These are phyloP conservation scores for Aurelia sp. DNA, from an alignment of 30 jellyfish, hydroid and myxozoan genomes.

Conservation along the genomic window DNA sequence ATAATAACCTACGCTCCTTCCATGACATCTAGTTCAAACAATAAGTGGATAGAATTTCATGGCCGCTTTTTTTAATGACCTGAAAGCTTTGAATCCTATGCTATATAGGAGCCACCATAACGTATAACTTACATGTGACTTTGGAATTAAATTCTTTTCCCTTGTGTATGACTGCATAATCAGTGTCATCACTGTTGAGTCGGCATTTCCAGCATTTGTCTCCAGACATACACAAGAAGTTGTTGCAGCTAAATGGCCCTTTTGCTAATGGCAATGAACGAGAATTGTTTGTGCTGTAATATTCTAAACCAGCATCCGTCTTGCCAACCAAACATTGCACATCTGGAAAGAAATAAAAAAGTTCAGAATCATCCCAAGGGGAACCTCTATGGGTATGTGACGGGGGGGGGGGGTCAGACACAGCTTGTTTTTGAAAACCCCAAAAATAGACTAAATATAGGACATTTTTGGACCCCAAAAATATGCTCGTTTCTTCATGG, in stretches of 20 bases:
- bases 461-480: no score
- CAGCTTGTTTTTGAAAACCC: no score
- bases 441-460: no score
- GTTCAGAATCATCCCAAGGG: not conserved
- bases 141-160: slow-evolving; percentile 22
- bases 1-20: no score
- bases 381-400: no score
- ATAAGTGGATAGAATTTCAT: no score
- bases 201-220: slow-evolving; percentile 53
- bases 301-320: slow-evolving; percentile 28
- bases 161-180: slow-evolving; percentile 5
- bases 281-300: slow-evolving; percentile 27
- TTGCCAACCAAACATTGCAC: slow-evolving; percentile 40
- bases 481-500: no score
- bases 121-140: slow-evolving; percentile 35
- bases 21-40: no score
- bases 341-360: slow-evolving; percentile 11
- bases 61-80: no score
- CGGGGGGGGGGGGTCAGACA: no score
- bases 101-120: no score
- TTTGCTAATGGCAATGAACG: slow-evolving; percentile 22
- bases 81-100: no score
- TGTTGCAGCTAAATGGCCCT: slow-evolving; percentile 50
- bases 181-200: not conserved
- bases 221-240: slow-evolving; percentile 37